Base-by-base conservation (phyloP, 2,888 invertebrate genomes). In the Athrips mouffetella region DNA sequence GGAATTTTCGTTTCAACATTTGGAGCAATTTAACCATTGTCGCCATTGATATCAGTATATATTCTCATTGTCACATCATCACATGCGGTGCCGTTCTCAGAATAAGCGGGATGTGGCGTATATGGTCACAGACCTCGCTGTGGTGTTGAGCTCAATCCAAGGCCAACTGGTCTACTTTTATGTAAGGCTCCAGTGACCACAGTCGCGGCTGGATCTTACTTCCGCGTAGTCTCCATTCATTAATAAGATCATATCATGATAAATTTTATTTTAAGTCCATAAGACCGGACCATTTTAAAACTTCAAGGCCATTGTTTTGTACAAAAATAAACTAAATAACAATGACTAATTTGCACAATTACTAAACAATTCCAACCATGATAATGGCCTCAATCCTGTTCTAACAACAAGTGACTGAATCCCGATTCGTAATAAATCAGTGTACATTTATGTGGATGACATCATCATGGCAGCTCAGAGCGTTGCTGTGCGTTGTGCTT, bases 81-180 rank as follows among this genome's bases (percentile, higher is more conserved):
- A n/a, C n/a, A n/a, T n/a, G n/a, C 5, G 39, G 8, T 37, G 15
- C 7, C 29, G 39, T 39, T 39, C 30, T 23, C 23, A 23, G 45
- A 48, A 49, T 40, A 33, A 45, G 25, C 25, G 27, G 41, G 25
- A 27, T 41, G 27, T 16, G 16, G 72, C 70, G 59, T 75, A 69
- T 69, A 74, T 74, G 80, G 80, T 68, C 71, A 62, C 65, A 62
- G 65, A 80, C 74, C 77, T 76, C 65, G 50, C 30, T 48, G 37
- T 33, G 33, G 33, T 33, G 15, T 13, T 15, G 18, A 18, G 18
- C 33, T 48, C 51, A 49, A 50, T 59, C 66, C 80, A 81, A 81
- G 82, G 81, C 60, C 63, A 69, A 65, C 75, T 40, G 55, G 66
- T 47, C 50, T 48, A 27, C 50, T 48, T 49, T 51, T 35, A 42